Evolutionary conservation across 2,888 invertebrate genomes (phyloP), one percentile per base, ranked within the genome.

Genomic region (Leptarthrus brevirostris): DNA sequence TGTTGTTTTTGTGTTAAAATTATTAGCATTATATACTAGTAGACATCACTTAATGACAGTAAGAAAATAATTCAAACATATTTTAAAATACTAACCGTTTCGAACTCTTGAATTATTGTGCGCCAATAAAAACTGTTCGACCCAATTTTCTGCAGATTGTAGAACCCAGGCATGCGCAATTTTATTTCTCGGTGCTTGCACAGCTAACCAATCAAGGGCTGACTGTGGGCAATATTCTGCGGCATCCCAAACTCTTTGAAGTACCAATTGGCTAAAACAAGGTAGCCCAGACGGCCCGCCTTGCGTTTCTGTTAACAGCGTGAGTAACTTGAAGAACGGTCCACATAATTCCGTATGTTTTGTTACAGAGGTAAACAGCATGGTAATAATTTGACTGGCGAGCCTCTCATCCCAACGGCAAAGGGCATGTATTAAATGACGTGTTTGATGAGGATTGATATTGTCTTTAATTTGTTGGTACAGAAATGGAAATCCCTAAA

Each of bases 381-480:
- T 95, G 78, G 91, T 91, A 70, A 97, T 92, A 69, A 97, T 93
- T 82, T 93, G 93, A 80, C 92, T 92, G 18, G 96, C 96, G 56
- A 97, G 87, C 77, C 92, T 89, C 80, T 96, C 96, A 85, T 96
- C 96, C 90, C 95, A 96, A 52, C 95, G 91, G 80, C 95, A 95
- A 47, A 97, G 87, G 14, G 95, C 95, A 86, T 95, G 95, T 78
- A 97, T 94, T 74, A 97, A 87, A 84, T 96, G 94, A 77, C 95
- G 90, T 2, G 96, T 96, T 86, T 96, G 96, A 81, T 94, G 92
- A 49, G 96, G 87, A 86, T 97, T 97, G 76, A 97, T 92, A 80
- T 93, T 93, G 85, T 97, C 97, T 78, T 95, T 92, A 69, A 96
- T 96, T 87, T 97, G 97, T 86, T 96, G 96, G 84, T 95, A 95